These are phyloP conservation scores for Orthosia incerta DNA, from an alignment of 2,888 invertebrate genomes.

Conservation along the genomic window DNA sequence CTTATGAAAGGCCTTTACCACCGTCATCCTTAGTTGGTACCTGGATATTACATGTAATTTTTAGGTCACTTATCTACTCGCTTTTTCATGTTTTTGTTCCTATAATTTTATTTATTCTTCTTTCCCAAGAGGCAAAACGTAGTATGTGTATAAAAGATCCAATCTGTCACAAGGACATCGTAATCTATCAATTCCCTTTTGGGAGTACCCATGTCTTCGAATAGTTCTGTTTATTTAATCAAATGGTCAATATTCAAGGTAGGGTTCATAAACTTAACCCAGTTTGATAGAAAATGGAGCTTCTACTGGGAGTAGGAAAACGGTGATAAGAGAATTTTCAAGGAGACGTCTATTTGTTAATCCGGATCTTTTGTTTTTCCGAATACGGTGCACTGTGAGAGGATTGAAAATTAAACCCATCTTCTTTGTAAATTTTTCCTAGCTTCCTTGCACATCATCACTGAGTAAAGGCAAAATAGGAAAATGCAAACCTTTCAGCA, in stretches of 20 bases:
- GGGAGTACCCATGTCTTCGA: constrained; percentile 42
- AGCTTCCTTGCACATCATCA: neutral
- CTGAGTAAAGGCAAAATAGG: neutral
- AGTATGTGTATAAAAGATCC: no score
- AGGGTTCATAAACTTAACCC: constrained; percentile 10
- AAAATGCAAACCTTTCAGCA: neutral
- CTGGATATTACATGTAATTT: neutral
- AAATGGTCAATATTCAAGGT: constrained; percentile 16
- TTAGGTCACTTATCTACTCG: no score
- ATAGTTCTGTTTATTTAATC: constrained; percentile 37
- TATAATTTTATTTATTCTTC: neutral
- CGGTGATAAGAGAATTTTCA: neutral
- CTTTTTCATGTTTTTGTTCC: neutral
- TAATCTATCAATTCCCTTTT: constrained; percentile 33
- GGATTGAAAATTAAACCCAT: neutral
- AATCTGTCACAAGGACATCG: constrained; percentile 38
- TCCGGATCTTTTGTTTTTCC: neutral
- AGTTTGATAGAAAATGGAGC: constrained; percentile 8
- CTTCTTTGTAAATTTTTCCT: neutral
- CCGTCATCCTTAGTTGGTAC: neutral
- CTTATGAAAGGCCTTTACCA: neutral
- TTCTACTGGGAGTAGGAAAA: neutral
- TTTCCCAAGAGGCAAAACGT: constrained; percentile 12
- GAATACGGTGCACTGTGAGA: neutral
- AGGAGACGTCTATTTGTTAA: no score